Evolutionary conservation across 2,888 invertebrate species (phyloP), one percentile per base, ranked within the genome.

Genomic region (Papilio protenor): DNA sequence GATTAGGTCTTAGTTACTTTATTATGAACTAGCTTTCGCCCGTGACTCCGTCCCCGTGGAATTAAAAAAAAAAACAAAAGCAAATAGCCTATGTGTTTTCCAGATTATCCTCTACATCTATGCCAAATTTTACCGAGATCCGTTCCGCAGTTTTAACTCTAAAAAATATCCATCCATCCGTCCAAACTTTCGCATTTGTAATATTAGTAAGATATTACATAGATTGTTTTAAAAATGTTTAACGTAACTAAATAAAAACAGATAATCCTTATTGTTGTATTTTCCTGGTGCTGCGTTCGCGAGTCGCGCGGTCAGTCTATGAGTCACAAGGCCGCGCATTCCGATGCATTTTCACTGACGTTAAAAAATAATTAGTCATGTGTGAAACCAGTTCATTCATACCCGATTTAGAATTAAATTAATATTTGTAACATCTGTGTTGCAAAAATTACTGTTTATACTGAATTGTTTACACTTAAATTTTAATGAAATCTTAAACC

Each of bases 271-370:
- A 66, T 77, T 59, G 16, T 77, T 59, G 16, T 69, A 47, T 74
- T 77, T 71, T 78, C 75, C 71, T 78, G 75, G 59, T 75, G 57
- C 40, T 57, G 75, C 64, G 21, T 71, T 75, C 33, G 52, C 33
- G 64, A 71, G 72, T 75, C 33, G 52, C 47, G 64, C 74, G 72
- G 64, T 82, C 82, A 82, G 21, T 82, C 82, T 14, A 6, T 61
- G 61, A 84, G 73, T 40, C 66, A 33, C 66, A 71, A 82, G 83
- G 81, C 71, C 83, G 81, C 77, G 80, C 79, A 81, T 82, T 81
- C 82, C 83, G 77, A 80, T 82, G 80, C 80, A 82, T 84, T 83
- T 83, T 81, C 81, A 80, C 80, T 72, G 73, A 47, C 47, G 77
- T 74, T 75, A 73, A 80, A 80, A 81, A 79, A 72, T 64, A 77